Evolutionary conservation across 2,797 vertebrate genomes (phyloP).

Genomic region (Oreortyx pictus): DNA sequence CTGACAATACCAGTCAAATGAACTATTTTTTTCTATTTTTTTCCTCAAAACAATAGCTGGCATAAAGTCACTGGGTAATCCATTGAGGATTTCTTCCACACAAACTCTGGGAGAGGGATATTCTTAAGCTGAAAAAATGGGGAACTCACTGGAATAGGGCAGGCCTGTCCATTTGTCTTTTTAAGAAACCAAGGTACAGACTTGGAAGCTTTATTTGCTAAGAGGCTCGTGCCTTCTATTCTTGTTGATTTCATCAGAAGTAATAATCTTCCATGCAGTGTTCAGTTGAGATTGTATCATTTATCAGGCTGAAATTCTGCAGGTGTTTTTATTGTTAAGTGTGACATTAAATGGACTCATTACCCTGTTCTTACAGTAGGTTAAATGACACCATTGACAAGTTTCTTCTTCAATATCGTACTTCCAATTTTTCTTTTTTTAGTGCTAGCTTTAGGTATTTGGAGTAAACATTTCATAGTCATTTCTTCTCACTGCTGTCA

Average conservation of each 20-base stretch:
- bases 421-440: neutral
- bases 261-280: neutral
- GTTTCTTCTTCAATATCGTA: neutral
- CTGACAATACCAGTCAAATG: slow-evolving; percentile 22
- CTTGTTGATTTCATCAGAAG: neutral
- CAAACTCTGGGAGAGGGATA: neutral
- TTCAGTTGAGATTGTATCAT: neutral
- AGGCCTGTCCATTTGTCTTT: neutral
- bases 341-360: neutral
- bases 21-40: slow-evolving; percentile 35
- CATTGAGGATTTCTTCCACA: neutral
- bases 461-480: neutral
- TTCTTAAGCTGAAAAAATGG: neutral
- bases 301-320: neutral
- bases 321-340: neutral
- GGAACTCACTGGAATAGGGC: neutral
- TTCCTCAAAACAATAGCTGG: slow-evolving; percentile 22
- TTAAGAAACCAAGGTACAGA: neutral
- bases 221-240: neutral
- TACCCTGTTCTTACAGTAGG: neutral
- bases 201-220: neutral
- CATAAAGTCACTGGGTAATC: neutral
- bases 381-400: neutral
- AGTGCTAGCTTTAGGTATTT: neutral
- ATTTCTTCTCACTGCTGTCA: neutral